Evolutionary conservation across 2,797 vertebrate species (phyloP), one percentile per base, ranked within the genome.

Genomic region (Lepus oiostolus): DNA sequence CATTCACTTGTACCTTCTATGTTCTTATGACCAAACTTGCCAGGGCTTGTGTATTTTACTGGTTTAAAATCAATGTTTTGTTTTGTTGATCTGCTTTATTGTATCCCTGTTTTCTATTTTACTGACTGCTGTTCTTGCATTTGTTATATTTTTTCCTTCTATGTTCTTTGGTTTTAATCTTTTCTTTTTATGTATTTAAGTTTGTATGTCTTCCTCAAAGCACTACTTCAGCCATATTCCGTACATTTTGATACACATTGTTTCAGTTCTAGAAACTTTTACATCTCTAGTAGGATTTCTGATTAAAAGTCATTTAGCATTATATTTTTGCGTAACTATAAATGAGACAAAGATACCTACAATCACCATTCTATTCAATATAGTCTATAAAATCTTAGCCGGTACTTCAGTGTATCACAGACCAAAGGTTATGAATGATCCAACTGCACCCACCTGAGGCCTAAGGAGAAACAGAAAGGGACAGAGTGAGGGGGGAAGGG

Each of bases 1-100:
- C 85, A 63, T 84, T 79, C 58, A 75, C 47, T 94, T 86, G 52
- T 76, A 42, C 87, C 79, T 87, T 91, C 26, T 82, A 26, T 86
- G 62, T 38, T 81, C 68, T 68, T 35, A 42, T 74, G 35, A 75
- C 26, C 38, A 67, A 91, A 91, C 79, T 86, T 81, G 68, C 35
- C 26, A 71, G n/a, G 12, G 5, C 70, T 82, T 82, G 47, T 35
- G 65, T 87, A 74, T 26, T 86, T 52, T 38, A 14, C 63, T 63
- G 21, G 21, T 52, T 65, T 63, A 70, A 75, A 75, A 54, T 2
- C 52, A 54, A 54, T 54, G 52, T 26, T 93, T 75, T 71, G 7
- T 63, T 70, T 71, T 93, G 19, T 60, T 82, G 35, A 74, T 93
- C 62, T 65, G 75, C 52, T 82, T 74, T 82, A 76, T 50, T 42